These are phyloP conservation scores for Novumbra hubbsi DNA, from an alignment of 2,797 vertebrate species.

Conservation along the genomic window DNA sequence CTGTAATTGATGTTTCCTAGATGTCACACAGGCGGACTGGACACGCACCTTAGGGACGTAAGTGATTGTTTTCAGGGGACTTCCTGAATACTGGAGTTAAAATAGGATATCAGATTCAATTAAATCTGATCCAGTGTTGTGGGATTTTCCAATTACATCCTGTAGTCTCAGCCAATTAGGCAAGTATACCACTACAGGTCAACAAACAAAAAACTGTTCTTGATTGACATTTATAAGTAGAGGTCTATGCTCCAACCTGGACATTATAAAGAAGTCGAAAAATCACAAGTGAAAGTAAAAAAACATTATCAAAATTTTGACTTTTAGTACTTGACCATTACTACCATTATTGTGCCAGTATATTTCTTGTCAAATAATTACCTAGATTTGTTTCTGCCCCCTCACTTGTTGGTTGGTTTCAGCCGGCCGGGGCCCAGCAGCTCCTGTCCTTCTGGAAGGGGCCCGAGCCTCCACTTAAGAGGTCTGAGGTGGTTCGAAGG, in stretches of 20 bases:
- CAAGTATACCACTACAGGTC: not conserved
- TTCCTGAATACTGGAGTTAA: conserved; percentile 43
- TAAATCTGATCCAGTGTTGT: conserved; percentile 23
- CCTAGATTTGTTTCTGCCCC: too few species aligned
- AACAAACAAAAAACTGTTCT: not conserved
- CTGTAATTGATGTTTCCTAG: conserved; percentile 52
- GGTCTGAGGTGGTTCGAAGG: conserved; percentile 36
- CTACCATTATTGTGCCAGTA: too few species aligned
- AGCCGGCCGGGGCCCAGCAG: conserved; percentile 1
- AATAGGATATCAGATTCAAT: conserved; percentile 61
- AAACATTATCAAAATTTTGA: not conserved
- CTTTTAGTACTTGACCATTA: not conserved
- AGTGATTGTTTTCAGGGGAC: conserved; percentile 63
- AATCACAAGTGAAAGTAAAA: not conserved
- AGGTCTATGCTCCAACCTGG: not conserved
- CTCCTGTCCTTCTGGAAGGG: not conserved
- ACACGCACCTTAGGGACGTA: conserved; percentile 50
- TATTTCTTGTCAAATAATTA: not conserved
- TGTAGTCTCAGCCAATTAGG: conserved; percentile 1
- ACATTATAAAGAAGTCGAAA: not conserved
- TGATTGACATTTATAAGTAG: not conserved
- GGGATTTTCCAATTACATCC: not conserved
- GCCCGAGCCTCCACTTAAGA: conserved; percentile 21
- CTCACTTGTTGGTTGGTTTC: not conserved
- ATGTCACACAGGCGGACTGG: conserved; percentile 42